Base-by-base conservation (phyloP, 2,888 invertebrate genomes). In the Cantharis lateralis region DNA sequence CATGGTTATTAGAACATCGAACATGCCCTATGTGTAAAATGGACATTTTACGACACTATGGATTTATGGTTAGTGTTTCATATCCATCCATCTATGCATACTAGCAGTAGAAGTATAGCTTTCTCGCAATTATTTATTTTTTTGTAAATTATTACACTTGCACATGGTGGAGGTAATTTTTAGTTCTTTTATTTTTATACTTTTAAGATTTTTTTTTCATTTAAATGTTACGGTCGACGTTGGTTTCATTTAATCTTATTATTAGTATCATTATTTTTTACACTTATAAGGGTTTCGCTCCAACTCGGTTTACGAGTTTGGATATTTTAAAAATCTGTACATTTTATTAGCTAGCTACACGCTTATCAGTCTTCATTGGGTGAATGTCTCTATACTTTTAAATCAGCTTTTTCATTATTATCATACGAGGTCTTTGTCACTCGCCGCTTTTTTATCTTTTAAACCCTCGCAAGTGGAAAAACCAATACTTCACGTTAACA, bases 1-100 rank as follows among this genome's bases (percentile, higher is more conserved):
- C 97, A 15, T 98, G 98, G 98, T 91, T 98, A 78, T 89, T 98
- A 85, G 97, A 98, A 86, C 97, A 98, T 88, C 92, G 97, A 80
- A 97, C 97, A 32, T 98, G 98, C 88, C 98, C 98, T 10, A 97
- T 98, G 96, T 98, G 98, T 90, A 98, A 98, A 89, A 93, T 96
- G 93, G 98, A 98, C 89, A 98, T 98, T 83, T 91, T 98, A 79
- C 95, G 96, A 86, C 93, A 95, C 87, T 96, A 95, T 85, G 96
- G 96, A 81, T 95, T 94, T 88, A 94, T 95, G 92, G 95, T 95
- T 88, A 93, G 94, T 91, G 88, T 83, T 87, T 79, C 87, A 86
- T 84, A 82, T 80, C 79, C 80, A 72, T 76, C 81, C 79, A 83
- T 82, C 79, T 82, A 82, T 82, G 84, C 82, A 82, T 82, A 81